phyloP scores from a whole-genome alignment of 2,888 invertebrate genomes.

The Tenthredo distinguenda region DNA sequence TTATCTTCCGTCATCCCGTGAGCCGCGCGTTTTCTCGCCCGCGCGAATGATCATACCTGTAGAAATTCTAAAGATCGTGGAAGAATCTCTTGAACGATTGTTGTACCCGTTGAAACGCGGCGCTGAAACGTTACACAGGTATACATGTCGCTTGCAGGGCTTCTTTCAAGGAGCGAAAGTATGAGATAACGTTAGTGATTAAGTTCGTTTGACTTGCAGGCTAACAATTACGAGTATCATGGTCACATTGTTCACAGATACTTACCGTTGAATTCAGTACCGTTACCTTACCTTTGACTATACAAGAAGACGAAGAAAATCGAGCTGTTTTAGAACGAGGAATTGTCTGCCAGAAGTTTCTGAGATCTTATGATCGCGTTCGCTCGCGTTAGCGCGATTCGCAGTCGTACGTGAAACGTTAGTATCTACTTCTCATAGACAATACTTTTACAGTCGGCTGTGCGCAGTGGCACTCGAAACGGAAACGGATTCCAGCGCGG shows the following conservation, averaged over 20 bases:
- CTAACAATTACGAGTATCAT: neutral
- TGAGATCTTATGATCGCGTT: neutral
- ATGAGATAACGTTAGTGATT: neutral
- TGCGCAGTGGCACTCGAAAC: slow-evolving; percentile 73
- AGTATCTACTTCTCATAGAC: slow-evolving; percentile 58
- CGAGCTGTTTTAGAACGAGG: neutral
- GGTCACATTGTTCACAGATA: neutral
- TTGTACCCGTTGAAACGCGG: neutral
- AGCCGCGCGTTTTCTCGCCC: neutral
- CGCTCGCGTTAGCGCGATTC: neutral
- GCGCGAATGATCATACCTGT: neutral
- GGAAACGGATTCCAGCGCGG: slow-evolving; percentile 75
- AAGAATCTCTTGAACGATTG: neutral
- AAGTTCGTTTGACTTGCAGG: neutral
- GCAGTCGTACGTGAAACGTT: neutral
- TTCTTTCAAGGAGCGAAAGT: neutral
- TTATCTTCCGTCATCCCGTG: slow-evolving; percentile 1
- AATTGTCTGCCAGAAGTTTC: neutral
- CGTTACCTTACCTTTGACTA: no score
- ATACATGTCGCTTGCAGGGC: neutral
- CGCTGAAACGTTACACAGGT: neutral
- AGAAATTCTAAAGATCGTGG: neutral
- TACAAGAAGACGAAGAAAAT: neutral
- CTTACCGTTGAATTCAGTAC: neutral
- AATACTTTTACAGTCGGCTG: slow-evolving; percentile 68